phyloP scores from a whole-genome alignment of 2,113 vertebrate species.

The Cyprinus carpio region DNA sequence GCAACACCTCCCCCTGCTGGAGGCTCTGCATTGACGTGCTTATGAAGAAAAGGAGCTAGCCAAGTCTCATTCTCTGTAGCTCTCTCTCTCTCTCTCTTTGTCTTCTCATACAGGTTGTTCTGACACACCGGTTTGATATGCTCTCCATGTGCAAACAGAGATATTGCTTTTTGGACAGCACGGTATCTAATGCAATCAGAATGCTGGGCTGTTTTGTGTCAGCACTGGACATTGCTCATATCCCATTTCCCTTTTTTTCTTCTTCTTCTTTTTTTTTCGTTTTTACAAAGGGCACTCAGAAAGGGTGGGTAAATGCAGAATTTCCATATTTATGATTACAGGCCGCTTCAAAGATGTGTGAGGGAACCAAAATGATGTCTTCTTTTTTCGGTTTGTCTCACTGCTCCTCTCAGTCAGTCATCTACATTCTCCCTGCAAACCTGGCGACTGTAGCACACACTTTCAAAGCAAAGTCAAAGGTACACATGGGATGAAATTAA shows the following conservation, averaged over 20 bases:
- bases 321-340: slow-evolving; percentile 14
- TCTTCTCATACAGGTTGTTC: not conserved
- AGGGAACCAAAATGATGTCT: not conserved
- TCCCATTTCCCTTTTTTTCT: not conserved
- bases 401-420: slow-evolving; percentile 51
- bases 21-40: slow-evolving; percentile 57
- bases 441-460: not conserved
- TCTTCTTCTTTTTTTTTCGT: slow-evolving; percentile 11
- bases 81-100: not conserved
- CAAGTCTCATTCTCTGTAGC: not conserved
- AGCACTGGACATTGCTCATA: not conserved
- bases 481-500: not conserved
- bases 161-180: slow-evolving; percentile 3
- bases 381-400: not conserved
- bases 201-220: slow-evolving; percentile 20
- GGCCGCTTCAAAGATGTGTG: not conserved
- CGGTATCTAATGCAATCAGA: slow-evolving; percentile 19
- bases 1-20: slow-evolving; percentile 89
- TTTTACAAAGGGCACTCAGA: not conserved
- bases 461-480: not conserved
- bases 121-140: not conserved
- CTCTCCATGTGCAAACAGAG: slow-evolving; percentile 18
- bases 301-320: not conserved
- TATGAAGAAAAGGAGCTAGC: not conserved
- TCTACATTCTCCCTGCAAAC: slow-evolving; percentile 60